These are phyloP conservation scores for Eira barbara DNA, from an alignment of 2,113 vertebrate genomes.

Conservation along the genomic window DNA sequence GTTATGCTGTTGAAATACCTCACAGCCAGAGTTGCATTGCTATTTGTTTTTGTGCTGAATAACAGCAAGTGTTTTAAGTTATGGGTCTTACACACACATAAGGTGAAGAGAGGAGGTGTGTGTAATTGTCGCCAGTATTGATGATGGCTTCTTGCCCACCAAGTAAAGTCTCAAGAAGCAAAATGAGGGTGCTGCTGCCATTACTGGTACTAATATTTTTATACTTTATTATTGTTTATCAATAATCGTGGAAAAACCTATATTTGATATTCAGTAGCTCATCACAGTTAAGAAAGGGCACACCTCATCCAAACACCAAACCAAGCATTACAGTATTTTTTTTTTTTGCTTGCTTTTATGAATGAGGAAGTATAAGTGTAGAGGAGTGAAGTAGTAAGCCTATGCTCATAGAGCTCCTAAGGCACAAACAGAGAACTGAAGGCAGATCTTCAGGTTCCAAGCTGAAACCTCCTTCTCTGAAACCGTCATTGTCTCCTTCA, in stretches of 20 bases:
- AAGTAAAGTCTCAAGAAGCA: conserved; percentile 43
- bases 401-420: neutral
- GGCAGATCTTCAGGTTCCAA: neutral
- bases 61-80: conserved; percentile 79
- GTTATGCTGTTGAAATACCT: conserved; percentile 75
- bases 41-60: conserved; percentile 83
- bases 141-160: conserved; percentile 43
- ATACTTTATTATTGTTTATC: neutral
- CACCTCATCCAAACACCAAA: neutral
- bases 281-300: neutral
- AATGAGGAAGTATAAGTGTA: neutral
- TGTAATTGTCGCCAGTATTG: conserved; percentile 77
- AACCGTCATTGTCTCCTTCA: neutral
- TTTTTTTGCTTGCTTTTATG: neutral
- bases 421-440: neutral
- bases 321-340: neutral
- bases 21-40: conserved; percentile 69
- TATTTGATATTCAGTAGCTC: neutral
- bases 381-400: neutral
- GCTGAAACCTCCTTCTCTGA: neutral
- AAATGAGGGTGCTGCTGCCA: conserved; percentile 38
- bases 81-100: conserved; percentile 65
- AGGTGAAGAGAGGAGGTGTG: conserved; percentile 56
- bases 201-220: conserved; percentile 19
- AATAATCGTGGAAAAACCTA: neutral